A percentile compares a stretch with the other conserved stretches of the same genome.
These are phyloP conservation scores for Oceanodroma leucorhoa DNA, from an alignment of 2,797 vertebrate genomes.

Conservation along the genomic window DNA sequence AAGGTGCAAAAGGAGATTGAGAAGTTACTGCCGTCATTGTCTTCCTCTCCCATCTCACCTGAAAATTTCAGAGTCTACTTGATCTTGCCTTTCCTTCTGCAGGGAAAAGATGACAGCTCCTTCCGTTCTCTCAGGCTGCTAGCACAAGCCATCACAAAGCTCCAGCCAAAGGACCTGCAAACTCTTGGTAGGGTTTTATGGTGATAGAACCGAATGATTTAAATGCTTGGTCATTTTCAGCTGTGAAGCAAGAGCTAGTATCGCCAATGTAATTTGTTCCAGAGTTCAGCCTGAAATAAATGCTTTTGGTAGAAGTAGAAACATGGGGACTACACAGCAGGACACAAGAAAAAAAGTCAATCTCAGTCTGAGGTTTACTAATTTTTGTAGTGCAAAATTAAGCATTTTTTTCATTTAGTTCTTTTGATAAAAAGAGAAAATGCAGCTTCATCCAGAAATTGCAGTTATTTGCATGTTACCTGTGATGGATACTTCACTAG, in stretches of 20 bases:
- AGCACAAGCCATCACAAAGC: conserved; percentile 21
- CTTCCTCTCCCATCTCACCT: conserved; percentile 41
- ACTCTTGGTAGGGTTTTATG: conserved; percentile 66
- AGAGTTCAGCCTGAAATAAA: not conserved
- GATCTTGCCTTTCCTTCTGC: conserved; percentile 74
- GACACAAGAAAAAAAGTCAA: not conserved
- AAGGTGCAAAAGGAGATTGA: conserved; percentile 66
- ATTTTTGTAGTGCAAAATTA: not conserved
- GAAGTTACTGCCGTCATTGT: conserved; percentile 51
- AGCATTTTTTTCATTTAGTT: not conserved
- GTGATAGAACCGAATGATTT: not conserved
- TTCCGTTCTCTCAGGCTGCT: not conserved
- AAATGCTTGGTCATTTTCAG: not conserved
- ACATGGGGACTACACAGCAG: not conserved
- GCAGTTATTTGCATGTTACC: not conserved
- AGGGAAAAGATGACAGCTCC: not conserved
- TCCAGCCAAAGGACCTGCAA: conserved; percentile 43
- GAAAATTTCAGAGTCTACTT: conserved; percentile 78
- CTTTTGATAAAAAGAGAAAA: not conserved
- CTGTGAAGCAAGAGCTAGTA: not conserved
- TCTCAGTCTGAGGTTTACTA: not conserved
- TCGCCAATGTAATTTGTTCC: not conserved
- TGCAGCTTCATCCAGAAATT: not conserved
- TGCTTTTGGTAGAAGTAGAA: not conserved
- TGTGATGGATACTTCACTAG: not conserved